Base-by-base conservation (phyloP, 2,113 vertebrate genomes). In the Rhynchopsitta pachyrhyncha region DNA sequence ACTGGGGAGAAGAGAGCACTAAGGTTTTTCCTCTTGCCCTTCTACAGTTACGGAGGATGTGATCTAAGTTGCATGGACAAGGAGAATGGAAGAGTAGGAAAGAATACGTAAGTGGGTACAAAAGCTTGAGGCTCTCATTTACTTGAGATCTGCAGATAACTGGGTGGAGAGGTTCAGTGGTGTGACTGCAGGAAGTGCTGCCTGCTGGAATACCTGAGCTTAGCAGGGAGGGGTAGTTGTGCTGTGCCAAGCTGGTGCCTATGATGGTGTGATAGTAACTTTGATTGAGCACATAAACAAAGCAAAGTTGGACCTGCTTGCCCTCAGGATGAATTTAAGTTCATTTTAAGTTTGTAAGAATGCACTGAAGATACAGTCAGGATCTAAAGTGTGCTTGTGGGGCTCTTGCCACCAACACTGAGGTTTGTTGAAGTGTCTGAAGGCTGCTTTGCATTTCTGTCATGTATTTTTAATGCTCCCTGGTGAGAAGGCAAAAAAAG, bases 401-500 rank as follows among this genome's bases (percentile, higher is more conserved):
- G 42, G 68, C 31, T 70, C 17, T 50, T 59, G 53, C 90, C 22
- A 2, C 73, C 78, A 16, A 17, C 14, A 2, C 67, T 4, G 57
- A 55, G 57, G 46, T 44, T 66, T 70, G 28, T 22, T 44, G 64
- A 31, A n/a, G 35, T 9, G 37, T 37, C 69, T 71, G 19, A 57
- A 84, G 66, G 57, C 94, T 85, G 84, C 79, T 93, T 63, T 84
- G 88, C 75, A 68, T 76, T 91, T 87, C 67, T 85, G 83, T 81
- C 75, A 73, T 91, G 81, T 80, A 88, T 88, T 91, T 93, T 81
- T 91, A 93, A 88, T 73, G 74, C 64, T 81, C 22, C 46, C 79
- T 52, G 59, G 59, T 50, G 64, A 50, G 11, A 2, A 29, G 17
- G 27, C 13, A 41, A 80, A 57, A 59, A 63, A 63, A 50, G 2